phyloP scores from a whole-genome alignment of 1,140 invertebrate genomes.

The Pentalonia nigronervosa region DNA sequence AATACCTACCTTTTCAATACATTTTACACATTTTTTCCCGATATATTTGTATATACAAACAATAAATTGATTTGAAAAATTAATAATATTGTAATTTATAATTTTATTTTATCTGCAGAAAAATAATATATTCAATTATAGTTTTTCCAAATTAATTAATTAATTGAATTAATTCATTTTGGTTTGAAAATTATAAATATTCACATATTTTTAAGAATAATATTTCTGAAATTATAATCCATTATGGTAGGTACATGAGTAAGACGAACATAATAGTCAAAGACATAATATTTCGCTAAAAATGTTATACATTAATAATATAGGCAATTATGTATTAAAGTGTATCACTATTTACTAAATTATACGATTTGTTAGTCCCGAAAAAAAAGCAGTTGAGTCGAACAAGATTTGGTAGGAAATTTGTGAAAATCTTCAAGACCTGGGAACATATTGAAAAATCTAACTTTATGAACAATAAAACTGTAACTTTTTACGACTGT shows the following conservation, averaged over 20 bases:
- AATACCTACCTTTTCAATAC: neutral
- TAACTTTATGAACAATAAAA: neutral
- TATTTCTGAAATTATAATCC: too few relatives aligned
- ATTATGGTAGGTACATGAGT: neutral
- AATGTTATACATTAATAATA: neutral
- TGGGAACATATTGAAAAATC: neutral
- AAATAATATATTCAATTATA: neutral
- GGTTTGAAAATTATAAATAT: neutral
- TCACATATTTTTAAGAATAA: too few relatives aligned
- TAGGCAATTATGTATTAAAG: neutral
- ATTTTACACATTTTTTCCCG: neutral
- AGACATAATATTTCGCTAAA: neutral
- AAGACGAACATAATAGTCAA: neutral
- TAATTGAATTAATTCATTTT: neutral
- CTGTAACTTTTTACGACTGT: neutral
- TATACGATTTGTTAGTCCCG: neutral
- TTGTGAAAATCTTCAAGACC: neutral
- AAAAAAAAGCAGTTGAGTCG: neutral
- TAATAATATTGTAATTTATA: neutral
- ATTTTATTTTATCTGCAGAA: neutral
- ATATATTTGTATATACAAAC: neutral
- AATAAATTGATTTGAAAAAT: neutral
- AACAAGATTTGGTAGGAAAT: neutral
- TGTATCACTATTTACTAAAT: neutral
- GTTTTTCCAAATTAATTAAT: neutral